Percentiles rank a stretch among this genome's conserved stretches.
Conservation (phyloP, 2,888 invertebrate species). For the Himalopsyche kuldschensis region DNA sequence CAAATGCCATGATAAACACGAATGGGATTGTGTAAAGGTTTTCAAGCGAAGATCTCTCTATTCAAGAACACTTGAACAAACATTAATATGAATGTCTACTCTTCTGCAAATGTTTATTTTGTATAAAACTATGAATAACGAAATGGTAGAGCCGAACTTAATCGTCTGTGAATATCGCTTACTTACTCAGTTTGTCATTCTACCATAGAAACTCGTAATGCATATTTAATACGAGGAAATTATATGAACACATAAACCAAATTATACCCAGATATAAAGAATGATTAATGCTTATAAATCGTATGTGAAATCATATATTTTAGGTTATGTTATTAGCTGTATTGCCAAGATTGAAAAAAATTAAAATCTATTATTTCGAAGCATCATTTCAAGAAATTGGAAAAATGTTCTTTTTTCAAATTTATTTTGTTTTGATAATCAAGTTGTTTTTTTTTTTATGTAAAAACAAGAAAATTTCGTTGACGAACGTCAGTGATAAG, state of each 20-base stretch:
- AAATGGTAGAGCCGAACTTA: constrained; percentile 24
- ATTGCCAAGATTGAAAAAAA: too few relatives aligned
- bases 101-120: constrained; percentile 32
- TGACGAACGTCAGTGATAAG: too few relatives aligned
- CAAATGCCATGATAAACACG: background rate
- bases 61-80: constrained; percentile 32
- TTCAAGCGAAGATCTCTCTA: constrained; percentile 2
- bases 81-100: constrained; percentile 29
- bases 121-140: constrained; percentile 28
- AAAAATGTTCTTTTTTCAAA: too few relatives aligned
- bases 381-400: too few relatives aligned
- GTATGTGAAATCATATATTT: too few relatives aligned
- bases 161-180: constrained; percentile 35
- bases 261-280: too few relatives aligned
- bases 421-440: too few relatives aligned
- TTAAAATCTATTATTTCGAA: too few relatives aligned
- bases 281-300: too few relatives aligned
- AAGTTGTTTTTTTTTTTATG: too few relatives aligned
- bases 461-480: too few relatives aligned
- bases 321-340: too few relatives aligned
- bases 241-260: background rate
- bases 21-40: background rate
- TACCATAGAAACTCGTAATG: background rate
- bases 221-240: background rate
- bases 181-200: background rate